Conservation (phyloP, 1,140 invertebrate genomes). For the Micrasema longulum region DNA sequence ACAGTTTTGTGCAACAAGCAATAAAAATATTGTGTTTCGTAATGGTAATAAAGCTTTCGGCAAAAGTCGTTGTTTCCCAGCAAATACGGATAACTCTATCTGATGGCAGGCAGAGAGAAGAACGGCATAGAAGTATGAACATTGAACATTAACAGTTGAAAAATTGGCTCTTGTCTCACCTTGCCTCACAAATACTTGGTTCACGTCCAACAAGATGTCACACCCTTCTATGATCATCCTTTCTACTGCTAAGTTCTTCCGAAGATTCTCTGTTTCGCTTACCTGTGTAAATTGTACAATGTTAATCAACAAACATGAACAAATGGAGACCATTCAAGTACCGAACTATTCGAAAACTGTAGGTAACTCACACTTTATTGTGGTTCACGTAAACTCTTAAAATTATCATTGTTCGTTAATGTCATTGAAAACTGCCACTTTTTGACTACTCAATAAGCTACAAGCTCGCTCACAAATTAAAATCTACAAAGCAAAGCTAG, state of each 20-base stretch:
- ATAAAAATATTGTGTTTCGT: no score
- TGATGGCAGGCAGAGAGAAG: constrained; percentile 9
- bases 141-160: neutral
- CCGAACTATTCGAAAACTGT: no score
- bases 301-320: constrained; percentile 44
- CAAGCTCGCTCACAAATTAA: no score
- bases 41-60: no score
- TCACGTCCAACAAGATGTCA: constrained; percentile 93
- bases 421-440: no score
- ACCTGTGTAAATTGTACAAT: constrained; percentile 70
- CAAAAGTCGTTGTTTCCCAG: no score
- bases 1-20: no score
- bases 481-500: constrained; percentile 13
- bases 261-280: constrained; percentile 93
- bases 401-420: no score
- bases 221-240: constrained; percentile 96
- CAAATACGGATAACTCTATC: no score
- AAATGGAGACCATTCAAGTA: constrained; percentile 4
- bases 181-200: constrained; percentile 91
- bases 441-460: no score
- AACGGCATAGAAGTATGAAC: constrained; percentile 16
- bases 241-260: constrained; percentile 94
- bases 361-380: no score
- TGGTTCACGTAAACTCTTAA: no score
- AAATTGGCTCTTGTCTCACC: constrained; percentile 65